Base-by-base conservation (phyloP, 1,140 invertebrate genomes). In the Drosophila mojavensis region DNA sequence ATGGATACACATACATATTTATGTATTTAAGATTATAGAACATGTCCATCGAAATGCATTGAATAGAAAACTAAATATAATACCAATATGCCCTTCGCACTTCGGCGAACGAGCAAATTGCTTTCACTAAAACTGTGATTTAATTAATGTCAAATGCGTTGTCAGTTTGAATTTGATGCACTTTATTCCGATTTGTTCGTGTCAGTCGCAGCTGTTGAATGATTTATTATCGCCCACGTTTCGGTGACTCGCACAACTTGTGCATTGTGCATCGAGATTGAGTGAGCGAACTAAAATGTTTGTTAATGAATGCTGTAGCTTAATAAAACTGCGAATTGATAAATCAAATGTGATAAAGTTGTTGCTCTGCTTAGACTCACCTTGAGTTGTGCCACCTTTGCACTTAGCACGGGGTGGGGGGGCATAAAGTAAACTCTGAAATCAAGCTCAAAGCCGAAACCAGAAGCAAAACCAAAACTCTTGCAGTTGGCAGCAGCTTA, bases 401-500 rank as follows among this genome's bases (percentile, higher is more conserved):
- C 30, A 17, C 47, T 65, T 50, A 59, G 17, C 51, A 13, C 28
- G 20, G 20, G 20, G 20, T 0, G 20, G 2, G 20, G 20, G 20
- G 11, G 20, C 20, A 24, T 24, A 13, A 17, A 76, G 65, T 39
- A 67, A 78, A 45, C 43, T 20, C 62, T 6, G 54, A 79, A 39
- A 48, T 61, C 15, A 76, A 83, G 75, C 55, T 61, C 56, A 47
- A 67, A 71, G 67, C 65, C 28, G 30, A 54, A 55, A 36, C 15
- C 48, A 69, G 54, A 63, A 30, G 58, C 62, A 63, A 71, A 78
- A 66, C 68, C 68, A 63, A 63, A 76, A 78, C 59, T 74, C 69
- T 77, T 80, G 65, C 84, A 80, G 48, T 78, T 77, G 79, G 79
- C 79, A 86, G 74, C 79, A 86, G 80, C 83, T 88, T 88, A 89